Conservation (phyloP, 2,113 vertebrate genomes). For the Neopipo cinnamomea region DNA sequence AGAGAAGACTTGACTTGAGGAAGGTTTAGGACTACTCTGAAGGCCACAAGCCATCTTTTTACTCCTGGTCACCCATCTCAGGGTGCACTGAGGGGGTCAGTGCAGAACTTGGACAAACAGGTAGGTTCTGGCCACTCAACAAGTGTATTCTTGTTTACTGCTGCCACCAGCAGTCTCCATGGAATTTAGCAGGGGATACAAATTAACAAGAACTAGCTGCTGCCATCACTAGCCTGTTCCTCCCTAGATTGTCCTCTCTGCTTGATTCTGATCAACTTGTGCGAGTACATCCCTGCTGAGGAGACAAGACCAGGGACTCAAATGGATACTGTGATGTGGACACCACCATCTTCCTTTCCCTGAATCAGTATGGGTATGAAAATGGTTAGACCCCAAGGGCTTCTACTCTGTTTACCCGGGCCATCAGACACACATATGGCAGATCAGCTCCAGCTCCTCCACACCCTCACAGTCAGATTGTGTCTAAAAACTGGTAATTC, state of each 20-base stretch:
- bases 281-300: background rate
- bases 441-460: background rate
- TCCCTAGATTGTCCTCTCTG: background rate
- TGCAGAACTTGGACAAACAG: background rate
- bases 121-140: background rate
- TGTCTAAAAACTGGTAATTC: no score
- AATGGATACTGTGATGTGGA: background rate
- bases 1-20: background rate
- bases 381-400: background rate
- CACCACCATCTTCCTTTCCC: background rate
- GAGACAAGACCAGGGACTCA: background rate
- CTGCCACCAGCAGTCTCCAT: background rate
- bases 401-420: background rate
- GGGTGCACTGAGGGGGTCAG: background rate
- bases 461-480: background rate
- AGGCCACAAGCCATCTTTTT: background rate
- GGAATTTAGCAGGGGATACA: background rate
- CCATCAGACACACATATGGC: background rate
- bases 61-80: background rate
- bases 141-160: background rate
- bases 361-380: background rate
- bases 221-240: background rate
- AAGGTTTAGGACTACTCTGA: background rate
- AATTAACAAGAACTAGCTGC: background rate
- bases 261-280: background rate